These are phyloP conservation scores for Bradypodion ventrale DNA, from an alignment of 2,797 vertebrate genomes.

Conservation along the genomic window DNA sequence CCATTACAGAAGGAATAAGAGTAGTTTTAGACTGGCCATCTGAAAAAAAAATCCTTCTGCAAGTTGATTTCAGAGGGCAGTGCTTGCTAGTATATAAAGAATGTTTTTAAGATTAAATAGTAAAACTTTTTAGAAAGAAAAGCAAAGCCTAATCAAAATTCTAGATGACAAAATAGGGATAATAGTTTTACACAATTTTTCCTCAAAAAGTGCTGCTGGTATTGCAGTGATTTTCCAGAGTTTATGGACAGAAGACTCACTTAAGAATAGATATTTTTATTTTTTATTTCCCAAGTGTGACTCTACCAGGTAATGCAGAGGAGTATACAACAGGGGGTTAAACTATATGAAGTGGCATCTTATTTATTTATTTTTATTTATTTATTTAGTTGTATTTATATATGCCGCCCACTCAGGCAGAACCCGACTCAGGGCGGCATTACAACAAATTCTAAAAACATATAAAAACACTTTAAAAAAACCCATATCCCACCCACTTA, in stretches of 20 bases:
- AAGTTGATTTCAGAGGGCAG: not conserved
- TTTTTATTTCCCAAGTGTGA: not conserved
- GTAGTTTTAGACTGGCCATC: not conserved
- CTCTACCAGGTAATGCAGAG: not conserved
- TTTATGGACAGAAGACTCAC: not conserved
- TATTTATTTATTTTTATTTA: too few species aligned
- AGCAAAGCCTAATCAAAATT: not conserved
- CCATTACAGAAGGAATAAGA: not conserved
- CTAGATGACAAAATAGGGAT: not conserved
- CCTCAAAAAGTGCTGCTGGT: not conserved
- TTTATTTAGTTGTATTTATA: too few species aligned
- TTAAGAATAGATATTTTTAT: not conserved
- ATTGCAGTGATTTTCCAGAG: not conserved
- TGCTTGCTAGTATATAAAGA: not conserved
- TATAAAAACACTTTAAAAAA: too few species aligned
- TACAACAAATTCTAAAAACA: too few species aligned
- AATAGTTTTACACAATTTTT: not conserved
- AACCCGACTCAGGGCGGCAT: too few species aligned
- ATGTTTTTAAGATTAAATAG: not conserved
- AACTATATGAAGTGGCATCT: too few species aligned
- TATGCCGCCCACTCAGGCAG: too few species aligned
- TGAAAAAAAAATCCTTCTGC: not conserved
- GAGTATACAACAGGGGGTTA: not conserved
- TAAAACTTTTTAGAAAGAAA: constrained; percentile 4
- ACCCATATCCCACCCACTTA: too few species aligned